Evolutionary conservation across 2,888 invertebrate genomes (phyloP), one percentile per base, ranked within the genome.

Genomic region (Orthonevra nobilis): DNA sequence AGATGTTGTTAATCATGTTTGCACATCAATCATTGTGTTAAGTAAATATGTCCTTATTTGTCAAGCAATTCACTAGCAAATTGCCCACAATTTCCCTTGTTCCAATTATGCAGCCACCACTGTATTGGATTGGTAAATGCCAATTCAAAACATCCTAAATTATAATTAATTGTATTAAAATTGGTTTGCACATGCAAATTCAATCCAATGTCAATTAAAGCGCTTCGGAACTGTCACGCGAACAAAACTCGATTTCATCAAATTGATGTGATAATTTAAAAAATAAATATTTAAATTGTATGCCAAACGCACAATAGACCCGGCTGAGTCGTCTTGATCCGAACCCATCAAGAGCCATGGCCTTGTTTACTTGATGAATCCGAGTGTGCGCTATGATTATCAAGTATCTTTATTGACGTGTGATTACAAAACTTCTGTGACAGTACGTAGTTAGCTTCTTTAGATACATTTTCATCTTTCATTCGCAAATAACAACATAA

Each of bases 351-450:
- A 32, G 9, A 19, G 9, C 17, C 3, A 19, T 19, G 56, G 19
- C 14, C 17, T 7, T 28, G 5, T 40, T 40, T 28, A 12, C 4
- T 63, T 28, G 12, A 32, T 5, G 7, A 28, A n/a, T 26, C 5
- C 2, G 26, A 14, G 15, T 20, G 17, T 36, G 15, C 42, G 6
- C 15, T 48, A 6, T 36, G 30, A 32, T 30, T 48, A 61, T 23
- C n/a, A n/a, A n/a, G n/a, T 23, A 23, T 61, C 63, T 40, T 38
- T 63, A 63, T 63, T 63, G 50, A 40, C 28, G 30, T 10, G 15
- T 38, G 23, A 26, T 26, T 38, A 30, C 26, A 28, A 6, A 23
- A 61, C 12, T 17, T 14, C 28, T 9, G 30, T 26, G 30, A 30
- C 14, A 40, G 23, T 2, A 17, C 15, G 6, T 20, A 15, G 14